Evolutionary conservation across 2,797 vertebrate genomes (phyloP).

Genomic region (Arvicola amphibius): DNA sequence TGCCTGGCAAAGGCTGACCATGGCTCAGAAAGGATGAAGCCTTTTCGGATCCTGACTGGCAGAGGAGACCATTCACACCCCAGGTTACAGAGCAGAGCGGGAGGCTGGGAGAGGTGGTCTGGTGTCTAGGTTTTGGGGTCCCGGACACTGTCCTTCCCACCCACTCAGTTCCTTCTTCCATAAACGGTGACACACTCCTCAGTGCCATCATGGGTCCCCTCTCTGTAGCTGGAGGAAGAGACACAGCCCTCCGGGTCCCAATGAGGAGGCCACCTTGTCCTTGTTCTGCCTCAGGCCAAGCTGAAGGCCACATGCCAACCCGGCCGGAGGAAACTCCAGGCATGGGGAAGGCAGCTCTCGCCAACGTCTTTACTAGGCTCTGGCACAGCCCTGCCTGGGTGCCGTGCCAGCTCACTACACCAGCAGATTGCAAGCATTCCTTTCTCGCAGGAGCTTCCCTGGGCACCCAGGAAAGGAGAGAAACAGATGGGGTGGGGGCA

Average conservation of each 20-base stretch:
- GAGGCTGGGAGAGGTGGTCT: neutral
- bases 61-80: neutral
- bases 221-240: neutral
- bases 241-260: slow-evolving; percentile 37
- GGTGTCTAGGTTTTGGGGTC: neutral
- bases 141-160: neutral
- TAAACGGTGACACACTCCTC: neutral
- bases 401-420: slow-evolving; percentile 85
- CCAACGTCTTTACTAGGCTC: slow-evolving; percentile 84
- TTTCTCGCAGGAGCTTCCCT: slow-evolving; percentile 83
- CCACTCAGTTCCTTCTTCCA: neutral
- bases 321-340: slow-evolving; percentile 75
- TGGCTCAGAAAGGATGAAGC: neutral
- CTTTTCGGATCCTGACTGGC: neutral
- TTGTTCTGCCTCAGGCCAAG: slow-evolving; percentile 28
- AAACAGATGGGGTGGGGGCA: neutral
- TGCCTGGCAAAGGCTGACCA: neutral
- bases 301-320: slow-evolving; percentile 77
- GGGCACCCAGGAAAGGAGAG: slow-evolving; percentile 79
- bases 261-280: slow-evolving; percentile 62
- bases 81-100: too few species aligned
- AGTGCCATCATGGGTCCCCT: neutral
- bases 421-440: slow-evolving; percentile 86
- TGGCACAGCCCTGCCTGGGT: slow-evolving; percentile 86
- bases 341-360: slow-evolving; percentile 70